Evolutionary conservation across 1,140 invertebrate species (phyloP).

Genomic region (Nephila pilipes): DNA sequence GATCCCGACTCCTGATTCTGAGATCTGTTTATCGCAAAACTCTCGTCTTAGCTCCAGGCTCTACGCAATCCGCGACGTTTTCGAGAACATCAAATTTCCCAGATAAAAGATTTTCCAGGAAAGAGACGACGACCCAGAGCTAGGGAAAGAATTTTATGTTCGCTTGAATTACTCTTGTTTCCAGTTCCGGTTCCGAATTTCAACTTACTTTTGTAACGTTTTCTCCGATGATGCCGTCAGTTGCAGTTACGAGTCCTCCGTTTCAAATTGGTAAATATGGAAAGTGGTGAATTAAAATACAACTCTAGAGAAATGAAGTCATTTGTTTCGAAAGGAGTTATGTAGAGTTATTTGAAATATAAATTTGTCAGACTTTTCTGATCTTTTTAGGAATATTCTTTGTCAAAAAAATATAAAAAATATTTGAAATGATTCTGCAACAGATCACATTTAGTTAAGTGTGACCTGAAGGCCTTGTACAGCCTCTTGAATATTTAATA

Average conservation of each 20-base stretch:
- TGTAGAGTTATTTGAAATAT: too few species aligned
- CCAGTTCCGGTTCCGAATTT: not conserved
- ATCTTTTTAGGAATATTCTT: too few species aligned
- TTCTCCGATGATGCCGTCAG: constrained; percentile 18
- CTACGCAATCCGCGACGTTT: not conserved
- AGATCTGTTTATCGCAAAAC: constrained; percentile 27
- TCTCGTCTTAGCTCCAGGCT: not conserved
- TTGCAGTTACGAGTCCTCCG: constrained; percentile 6
- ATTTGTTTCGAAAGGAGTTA: not conserved
- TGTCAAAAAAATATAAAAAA: too few species aligned
- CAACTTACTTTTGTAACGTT: not conserved
- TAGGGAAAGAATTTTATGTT: constrained; percentile 14
- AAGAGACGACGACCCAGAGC: not conserved
- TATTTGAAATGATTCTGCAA: too few species aligned
- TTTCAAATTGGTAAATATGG: not conserved
- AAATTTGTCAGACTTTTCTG: too few species aligned
- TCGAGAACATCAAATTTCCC: constrained; percentile 54
- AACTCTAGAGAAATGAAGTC: not conserved
- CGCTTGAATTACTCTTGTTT: constrained; percentile 52
- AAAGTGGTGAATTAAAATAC: constrained; percentile 6
- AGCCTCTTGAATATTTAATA: too few species aligned
- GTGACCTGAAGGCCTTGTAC: too few species aligned
- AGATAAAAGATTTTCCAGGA: constrained; percentile 22
- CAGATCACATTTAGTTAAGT: too few species aligned
- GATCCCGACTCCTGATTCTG: not conserved